Base-by-base conservation (phyloP, 2,888 invertebrate genomes). In the Frankliniella fusca region DNA sequence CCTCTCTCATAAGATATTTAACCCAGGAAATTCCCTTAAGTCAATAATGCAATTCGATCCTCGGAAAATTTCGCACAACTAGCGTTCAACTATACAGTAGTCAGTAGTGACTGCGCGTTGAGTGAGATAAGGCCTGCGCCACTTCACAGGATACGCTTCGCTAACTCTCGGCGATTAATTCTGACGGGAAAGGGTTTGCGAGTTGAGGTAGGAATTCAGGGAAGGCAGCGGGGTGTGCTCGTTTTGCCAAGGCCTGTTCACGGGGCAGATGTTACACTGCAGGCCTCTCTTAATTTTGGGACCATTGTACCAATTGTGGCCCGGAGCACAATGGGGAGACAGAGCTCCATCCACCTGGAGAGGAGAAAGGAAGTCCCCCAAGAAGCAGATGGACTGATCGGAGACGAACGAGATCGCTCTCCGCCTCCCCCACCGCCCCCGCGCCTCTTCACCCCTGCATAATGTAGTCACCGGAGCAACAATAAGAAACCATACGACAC, bases 261-360 rank as follows among this genome's bases (percentile, higher is more conserved):
- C 8, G 70, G 70, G 70, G 70, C 70, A 76, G 70, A 76, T 76
- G 70, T 76, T 76, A 27, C n/a, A 23, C 70, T 38, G 38, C 38
- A 38, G 38, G 38, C 38, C 12, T 23, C 70, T 76, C 70, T 76
- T 76, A 27, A 76, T 76, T 76, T 76, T 76, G 27, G 70, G 70
- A 10, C 70, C 70, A 76, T 76, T 76, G 70, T 76, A 76, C 27
- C 70, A 76, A 23, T 76, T 27, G 70, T 76, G 70, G 70, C 23
- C 38, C 38, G 8, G 70, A 9, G 23, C 70, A 76, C 70, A 76
- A 76, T 76, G 70, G 70, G 1, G 23, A 76, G 70, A 12, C 27
- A 61, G 61, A n/a, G 61, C 38, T 61, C 61, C 61, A 61, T n/a
- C 61, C 61, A 61, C 61, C 61, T 61, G 61, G 61, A 61, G 54